phyloP scores from a whole-genome alignment of 1,140 invertebrate genomes.

The Sitodiplosis mosellana region DNA sequence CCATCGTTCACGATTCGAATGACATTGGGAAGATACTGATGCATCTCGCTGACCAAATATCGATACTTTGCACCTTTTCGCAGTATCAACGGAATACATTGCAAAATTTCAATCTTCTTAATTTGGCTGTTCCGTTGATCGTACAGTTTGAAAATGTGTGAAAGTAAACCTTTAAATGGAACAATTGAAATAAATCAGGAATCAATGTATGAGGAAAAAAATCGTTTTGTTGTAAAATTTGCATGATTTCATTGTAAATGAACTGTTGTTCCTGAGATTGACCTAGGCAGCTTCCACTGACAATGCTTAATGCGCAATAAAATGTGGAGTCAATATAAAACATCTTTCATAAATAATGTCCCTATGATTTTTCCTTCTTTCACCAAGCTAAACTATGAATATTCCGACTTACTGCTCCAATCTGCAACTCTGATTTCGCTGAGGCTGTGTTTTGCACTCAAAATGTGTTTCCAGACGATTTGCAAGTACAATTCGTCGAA shows the following conservation, averaged over 20 bases:
- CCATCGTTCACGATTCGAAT: neutral
- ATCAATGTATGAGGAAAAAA: neutral
- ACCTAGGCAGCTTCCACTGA: neutral
- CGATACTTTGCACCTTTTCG: neutral
- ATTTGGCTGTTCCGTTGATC: neutral
- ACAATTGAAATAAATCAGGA: neutral
- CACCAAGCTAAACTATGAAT: too few species aligned
- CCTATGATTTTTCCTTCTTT: too few species aligned
- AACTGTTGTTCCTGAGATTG: neutral
- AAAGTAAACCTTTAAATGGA: neutral
- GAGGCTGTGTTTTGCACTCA: neutral
- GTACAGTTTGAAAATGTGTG: neutral
- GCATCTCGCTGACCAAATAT: neutral
- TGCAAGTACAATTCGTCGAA: neutral
- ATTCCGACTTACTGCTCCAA: neutral
- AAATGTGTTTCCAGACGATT: neutral
- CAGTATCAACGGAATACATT: neutral
- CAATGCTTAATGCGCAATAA: too few species aligned
- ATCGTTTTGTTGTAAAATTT: neutral
- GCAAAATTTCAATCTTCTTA: neutral
- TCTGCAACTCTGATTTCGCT: neutral
- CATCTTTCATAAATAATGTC: too few species aligned
- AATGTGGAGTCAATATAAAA: neutral
- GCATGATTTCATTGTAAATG: neutral
- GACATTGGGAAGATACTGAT: neutral